Conservation (phyloP, 2,797 vertebrate species). For the Enteromius viviparus region DNA sequence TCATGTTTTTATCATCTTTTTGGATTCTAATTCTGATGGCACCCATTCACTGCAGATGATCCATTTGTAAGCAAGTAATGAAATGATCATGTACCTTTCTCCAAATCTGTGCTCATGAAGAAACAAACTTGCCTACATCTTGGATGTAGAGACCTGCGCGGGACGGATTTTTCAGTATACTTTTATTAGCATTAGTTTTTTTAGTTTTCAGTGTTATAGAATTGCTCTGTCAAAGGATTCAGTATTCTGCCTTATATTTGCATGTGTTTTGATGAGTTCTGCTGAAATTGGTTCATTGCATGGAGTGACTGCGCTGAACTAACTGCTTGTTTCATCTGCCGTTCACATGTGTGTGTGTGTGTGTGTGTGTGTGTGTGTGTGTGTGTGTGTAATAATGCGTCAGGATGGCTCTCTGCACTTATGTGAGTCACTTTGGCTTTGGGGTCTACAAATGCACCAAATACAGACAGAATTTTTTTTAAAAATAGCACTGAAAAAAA, state of each 20-base stretch:
- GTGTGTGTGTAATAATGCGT: not conserved
- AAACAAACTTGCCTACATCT: not conserved
- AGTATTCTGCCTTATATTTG: not conserved
- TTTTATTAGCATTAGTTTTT: not conserved
- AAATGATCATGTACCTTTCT: not conserved
- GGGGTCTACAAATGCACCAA: slow-evolving; percentile 46
- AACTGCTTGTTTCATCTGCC: not conserved
- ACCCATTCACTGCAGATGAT: not conserved
- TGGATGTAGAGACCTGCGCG: not conserved
- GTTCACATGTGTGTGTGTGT: not conserved
- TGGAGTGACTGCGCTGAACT: not conserved
- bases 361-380: not conserved
- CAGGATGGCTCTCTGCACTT: slow-evolving; percentile 16
- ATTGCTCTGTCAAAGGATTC: too few relatives aligned
- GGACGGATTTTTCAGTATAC: too few relatives aligned
- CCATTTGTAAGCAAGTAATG: not conserved
- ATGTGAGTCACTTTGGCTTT: slow-evolving; percentile 27
- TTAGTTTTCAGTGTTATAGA: not conserved
- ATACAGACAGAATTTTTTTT: slow-evolving; percentile 30
- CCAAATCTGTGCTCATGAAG: not conserved
- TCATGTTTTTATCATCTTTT: not conserved
- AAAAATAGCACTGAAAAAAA: slow-evolving; percentile 52
- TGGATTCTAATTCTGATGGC: not conserved
- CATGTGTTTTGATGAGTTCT: not conserved
- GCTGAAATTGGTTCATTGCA: not conserved